Evolutionary conservation across 2,888 invertebrate species (phyloP).

Genomic region (Nemurella pictetii): DNA sequence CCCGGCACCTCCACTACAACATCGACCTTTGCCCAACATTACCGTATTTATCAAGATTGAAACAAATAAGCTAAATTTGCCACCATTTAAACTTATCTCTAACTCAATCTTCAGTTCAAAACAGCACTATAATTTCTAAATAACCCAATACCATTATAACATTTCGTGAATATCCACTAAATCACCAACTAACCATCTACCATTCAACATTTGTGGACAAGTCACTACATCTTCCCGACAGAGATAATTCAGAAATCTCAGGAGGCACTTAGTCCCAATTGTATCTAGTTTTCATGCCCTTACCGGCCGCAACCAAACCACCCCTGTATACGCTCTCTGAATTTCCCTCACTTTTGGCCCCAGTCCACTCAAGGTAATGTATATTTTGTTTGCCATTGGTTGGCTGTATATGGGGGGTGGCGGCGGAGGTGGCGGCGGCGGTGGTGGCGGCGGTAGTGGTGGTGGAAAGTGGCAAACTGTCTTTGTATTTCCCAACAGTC

Average conservation of each 20-base stretch:
- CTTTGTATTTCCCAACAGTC: neutral
- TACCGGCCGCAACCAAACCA: neutral
- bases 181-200: neutral
- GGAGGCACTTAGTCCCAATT: neutral
- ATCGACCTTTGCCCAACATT: neutral
- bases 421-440: neutral
- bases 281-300: neutral
- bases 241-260: neutral
- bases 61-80: too few relatives aligned
- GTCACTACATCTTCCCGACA: neutral
- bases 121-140: too few relatives aligned
- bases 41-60: too few relatives aligned
- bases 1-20: neutral
- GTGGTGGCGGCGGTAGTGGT: neutral
- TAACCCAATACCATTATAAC: too few relatives aligned
- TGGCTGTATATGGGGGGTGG: neutral
- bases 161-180: too few relatives aligned
- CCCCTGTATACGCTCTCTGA: neutral
- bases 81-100: too few relatives aligned
- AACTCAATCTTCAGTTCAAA: too few relatives aligned
- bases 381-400: neutral
- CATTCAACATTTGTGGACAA: neutral
- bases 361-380: constrained; percentile 1
- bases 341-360: neutral
- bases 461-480: neutral